phyloP scores from a whole-genome alignment of 2,113 vertebrate species.

The Campylomormyrus tamandua region DNA sequence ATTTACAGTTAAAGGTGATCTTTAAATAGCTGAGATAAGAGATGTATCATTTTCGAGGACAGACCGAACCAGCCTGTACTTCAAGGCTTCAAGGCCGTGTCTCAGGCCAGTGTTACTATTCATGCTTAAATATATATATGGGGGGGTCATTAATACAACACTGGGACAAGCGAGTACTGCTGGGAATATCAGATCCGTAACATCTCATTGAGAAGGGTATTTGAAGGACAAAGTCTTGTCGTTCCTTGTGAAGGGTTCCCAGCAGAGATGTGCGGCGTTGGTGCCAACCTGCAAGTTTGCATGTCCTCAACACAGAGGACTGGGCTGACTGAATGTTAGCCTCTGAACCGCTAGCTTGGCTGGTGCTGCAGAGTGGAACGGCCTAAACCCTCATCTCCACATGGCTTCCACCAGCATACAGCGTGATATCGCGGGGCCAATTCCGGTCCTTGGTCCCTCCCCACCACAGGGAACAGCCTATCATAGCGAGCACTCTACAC shows the following conservation, averaged over 20 bases:
- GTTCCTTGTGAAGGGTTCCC: neutral
- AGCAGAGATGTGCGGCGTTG: neutral
- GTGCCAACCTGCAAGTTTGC: neutral
- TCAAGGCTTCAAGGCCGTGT: conserved; percentile 36
- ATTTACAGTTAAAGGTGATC: conserved; percentile 21
- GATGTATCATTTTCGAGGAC: conserved; percentile 29
- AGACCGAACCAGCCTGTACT: conserved; percentile 24
- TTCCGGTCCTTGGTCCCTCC: neutral
- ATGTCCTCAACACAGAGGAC: neutral
- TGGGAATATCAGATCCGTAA: neutral
- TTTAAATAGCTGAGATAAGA: conserved; percentile 29
- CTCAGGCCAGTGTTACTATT: conserved; percentile 31
- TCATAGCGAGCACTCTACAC: neutral
- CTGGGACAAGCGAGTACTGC: neutral
- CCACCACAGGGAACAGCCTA: neutral
- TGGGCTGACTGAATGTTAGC: neutral
- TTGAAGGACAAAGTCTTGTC: neutral
- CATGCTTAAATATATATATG: conserved; percentile 10
- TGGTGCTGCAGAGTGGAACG: neutral
- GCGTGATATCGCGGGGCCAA: neutral
- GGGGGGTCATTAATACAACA: neutral
- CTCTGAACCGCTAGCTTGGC: neutral
- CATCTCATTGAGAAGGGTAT: neutral
- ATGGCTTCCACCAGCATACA: neutral
- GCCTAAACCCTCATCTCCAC: neutral